A percentile compares a stretch with the other conserved stretches of the same genome.
Conservation (phyloP, 2,888 invertebrate genomes). For the Tryphoninae sp. region DNA sequence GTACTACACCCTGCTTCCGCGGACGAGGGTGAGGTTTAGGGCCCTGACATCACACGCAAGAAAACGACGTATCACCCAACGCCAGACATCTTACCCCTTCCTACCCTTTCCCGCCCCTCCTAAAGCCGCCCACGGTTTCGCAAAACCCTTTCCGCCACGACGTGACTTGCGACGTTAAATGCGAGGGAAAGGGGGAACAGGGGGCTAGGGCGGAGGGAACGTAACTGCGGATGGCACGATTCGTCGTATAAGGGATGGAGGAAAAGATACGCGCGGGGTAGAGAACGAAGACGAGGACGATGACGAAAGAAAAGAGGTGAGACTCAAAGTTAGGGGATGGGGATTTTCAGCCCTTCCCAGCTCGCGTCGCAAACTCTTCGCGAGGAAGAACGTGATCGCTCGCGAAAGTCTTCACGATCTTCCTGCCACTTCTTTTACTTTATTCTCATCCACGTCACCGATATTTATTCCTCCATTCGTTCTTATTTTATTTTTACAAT, state of each 20-base stretch:
- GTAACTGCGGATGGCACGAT: not conserved
- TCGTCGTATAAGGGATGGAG: slow-evolving; percentile 28
- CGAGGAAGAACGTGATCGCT: slow-evolving; percentile 34
- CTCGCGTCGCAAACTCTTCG: not conserved
- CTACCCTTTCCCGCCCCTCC: slow-evolving; percentile 20
- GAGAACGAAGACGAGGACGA: slow-evolving; percentile 9
- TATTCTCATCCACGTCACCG: slow-evolving; percentile 39
- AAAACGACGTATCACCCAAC: slow-evolving; percentile 76
- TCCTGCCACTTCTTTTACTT: slow-evolving; percentile 24
- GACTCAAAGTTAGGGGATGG: not conserved
- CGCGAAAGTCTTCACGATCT: slow-evolving; percentile 5
- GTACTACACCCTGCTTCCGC: slow-evolving; percentile 16
- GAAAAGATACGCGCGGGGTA: slow-evolving; percentile 44
- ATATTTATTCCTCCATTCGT: slow-evolving; percentile 10
- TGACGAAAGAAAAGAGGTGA: slow-evolving; percentile 31
- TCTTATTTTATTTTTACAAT: too few species aligned
- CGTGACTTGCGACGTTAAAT: slow-evolving; percentile 78
- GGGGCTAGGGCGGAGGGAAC: slow-evolving; percentile 11
- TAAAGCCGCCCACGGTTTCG: slow-evolving; percentile 54
- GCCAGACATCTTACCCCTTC: slow-evolving; percentile 71
- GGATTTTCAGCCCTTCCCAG: not conserved
- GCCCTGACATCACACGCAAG: slow-evolving; percentile 69
- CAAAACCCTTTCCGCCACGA: slow-evolving; percentile 77
- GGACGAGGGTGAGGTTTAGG: slow-evolving; percentile 55
- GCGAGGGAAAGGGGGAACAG: slow-evolving; percentile 41